These are phyloP conservation scores for Crotalus helleri DNA, from an alignment of 2,113 vertebrate species.

Conservation along the genomic window DNA sequence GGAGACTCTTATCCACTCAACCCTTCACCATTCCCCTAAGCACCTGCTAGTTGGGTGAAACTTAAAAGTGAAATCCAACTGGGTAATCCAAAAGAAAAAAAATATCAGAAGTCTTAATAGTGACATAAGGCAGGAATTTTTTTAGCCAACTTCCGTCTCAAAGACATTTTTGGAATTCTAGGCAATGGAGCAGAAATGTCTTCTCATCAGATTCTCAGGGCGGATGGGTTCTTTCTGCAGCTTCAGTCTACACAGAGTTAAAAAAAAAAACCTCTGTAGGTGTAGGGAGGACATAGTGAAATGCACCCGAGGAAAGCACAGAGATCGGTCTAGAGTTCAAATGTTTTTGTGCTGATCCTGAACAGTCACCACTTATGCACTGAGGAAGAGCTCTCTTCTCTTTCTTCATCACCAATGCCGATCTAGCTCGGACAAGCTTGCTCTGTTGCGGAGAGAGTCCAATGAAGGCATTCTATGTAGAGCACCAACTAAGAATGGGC, in stretches of 20 bases:
- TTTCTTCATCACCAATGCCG: not conserved
- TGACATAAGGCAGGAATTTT: not conserved
- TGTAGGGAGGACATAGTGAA: not conserved
- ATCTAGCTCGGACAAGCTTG: not conserved
- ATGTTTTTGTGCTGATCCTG: not conserved
- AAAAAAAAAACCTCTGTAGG: not conserved
- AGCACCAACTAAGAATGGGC: not conserved
- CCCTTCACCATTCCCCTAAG: not conserved
- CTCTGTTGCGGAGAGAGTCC: not conserved
- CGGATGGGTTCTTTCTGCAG: not conserved
- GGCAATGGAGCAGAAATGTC: not conserved
- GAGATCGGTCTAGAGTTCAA: not conserved
- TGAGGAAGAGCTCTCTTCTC: not conserved
- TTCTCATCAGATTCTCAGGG: fast-evolving
- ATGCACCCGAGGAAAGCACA: not conserved
- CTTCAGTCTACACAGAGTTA: not conserved
- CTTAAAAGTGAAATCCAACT: not conserved
- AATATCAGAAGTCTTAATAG: no score
- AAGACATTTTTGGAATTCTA: not conserved
- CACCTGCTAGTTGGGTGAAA: not conserved
- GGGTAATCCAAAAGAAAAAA: not conserved
- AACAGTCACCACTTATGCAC: not conserved
- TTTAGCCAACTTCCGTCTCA: not conserved
- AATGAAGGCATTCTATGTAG: not conserved
- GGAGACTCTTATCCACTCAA: not conserved